phyloP scores from a whole-genome alignment of 2,888 invertebrate genomes.

The Lapara coniferarum region DNA sequence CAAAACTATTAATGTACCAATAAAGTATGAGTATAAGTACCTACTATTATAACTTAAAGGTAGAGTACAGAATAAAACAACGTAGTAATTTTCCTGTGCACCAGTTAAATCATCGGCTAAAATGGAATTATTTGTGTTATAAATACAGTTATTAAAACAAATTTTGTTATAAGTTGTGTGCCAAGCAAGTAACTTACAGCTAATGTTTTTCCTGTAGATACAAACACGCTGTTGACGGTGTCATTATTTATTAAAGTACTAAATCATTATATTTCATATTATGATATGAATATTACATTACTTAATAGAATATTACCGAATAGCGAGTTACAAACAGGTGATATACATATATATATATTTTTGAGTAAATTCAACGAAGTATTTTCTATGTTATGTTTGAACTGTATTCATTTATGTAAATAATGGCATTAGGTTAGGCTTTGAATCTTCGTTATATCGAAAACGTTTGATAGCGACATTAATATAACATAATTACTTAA shows the following conservation, averaged over 20 bases:
- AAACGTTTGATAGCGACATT: no score
- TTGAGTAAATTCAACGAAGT: no score
- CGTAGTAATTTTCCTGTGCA: background rate
- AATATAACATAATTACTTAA: no score
- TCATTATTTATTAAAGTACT: background rate
- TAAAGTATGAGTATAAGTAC: background rate
- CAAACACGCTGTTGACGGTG: background rate
- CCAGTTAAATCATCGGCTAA: slow-evolving; percentile 7
- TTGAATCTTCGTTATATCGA: no score
- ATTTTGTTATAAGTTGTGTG: background rate
- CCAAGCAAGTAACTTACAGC: background rate
- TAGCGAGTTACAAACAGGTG: no score
- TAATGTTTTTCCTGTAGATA: background rate
- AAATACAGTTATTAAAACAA: background rate
- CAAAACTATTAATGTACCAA: no score
- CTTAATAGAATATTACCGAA: background rate
- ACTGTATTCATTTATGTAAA: no score
- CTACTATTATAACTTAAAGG: background rate
- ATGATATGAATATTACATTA: background rate
- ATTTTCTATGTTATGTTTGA: no score
- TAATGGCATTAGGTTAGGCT: no score
- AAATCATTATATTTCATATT: background rate
- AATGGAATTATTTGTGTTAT: background rate
- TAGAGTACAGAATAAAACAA: background rate
- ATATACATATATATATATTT: background rate